Evolutionary conservation across 2,113 vertebrate species (phyloP).

Genomic region (Menura novaehollandiae): DNA sequence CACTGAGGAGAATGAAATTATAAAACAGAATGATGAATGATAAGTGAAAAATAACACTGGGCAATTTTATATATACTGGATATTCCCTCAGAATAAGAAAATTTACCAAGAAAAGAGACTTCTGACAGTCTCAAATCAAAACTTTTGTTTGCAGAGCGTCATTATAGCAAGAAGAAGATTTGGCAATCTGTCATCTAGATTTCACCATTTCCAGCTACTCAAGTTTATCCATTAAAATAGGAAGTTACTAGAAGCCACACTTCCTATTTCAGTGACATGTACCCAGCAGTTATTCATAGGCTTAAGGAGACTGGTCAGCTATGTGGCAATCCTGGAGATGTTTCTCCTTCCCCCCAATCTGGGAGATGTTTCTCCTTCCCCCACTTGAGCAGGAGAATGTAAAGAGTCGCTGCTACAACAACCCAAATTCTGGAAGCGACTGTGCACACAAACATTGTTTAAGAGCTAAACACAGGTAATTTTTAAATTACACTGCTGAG

Average conservation of each 20-base stretch:
- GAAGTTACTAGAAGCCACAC: not conserved
- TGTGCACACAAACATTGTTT: not conserved
- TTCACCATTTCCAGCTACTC: constrained; percentile 1
- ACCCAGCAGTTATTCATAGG: not conserved
- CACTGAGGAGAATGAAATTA: not conserved
- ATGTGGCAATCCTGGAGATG: not conserved
- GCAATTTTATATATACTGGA: not conserved
- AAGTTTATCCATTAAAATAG: not conserved
- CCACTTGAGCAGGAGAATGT: fast-evolving
- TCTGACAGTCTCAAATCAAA: not conserved
- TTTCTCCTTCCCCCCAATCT: not conserved
- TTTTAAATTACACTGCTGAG: not conserved
- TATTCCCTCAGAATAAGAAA: not conserved
- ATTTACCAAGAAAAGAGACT: not conserved
- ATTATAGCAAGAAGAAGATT: not conserved
- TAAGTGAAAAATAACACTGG: not conserved
- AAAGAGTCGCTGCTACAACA: not conserved
- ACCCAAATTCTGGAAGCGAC: not conserved
- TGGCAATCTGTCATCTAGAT: not conserved
- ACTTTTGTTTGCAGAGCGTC: not conserved
- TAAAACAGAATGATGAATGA: not conserved
- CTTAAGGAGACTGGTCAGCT: not conserved
- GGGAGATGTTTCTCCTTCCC: not conserved
- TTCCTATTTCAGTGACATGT: constrained; percentile 1
- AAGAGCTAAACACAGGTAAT: not conserved